Base-by-base conservation (phyloP, 2,797 vertebrate species). In the Acrossocheilus wenchowensis region DNA sequence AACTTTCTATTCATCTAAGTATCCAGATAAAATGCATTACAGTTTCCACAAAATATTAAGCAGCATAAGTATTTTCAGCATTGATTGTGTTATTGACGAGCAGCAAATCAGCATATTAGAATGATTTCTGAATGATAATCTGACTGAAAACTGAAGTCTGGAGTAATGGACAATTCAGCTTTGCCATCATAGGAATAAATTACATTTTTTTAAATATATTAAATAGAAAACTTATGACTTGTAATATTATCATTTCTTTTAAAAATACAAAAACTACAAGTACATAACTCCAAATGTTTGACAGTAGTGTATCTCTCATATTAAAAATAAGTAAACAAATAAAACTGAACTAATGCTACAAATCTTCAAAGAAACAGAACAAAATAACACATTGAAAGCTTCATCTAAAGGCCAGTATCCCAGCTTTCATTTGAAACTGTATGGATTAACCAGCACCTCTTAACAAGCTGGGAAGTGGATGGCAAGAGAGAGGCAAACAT, bases 401-500 rank as follows among this genome's bases (percentile, higher is more conserved):
- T 41, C 14, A 66, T 39, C 14, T 39, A 26, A 77, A 45, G n/a
- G 82, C 82, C 41, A 75, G 62, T 36, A 48, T 64, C 19, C 43
- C 43, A 17, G 45, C 34, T 68, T 48, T 84, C 43, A 52, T 68
- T 81, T 50, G 60, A 81, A 66, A 64, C 36, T 73, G 36, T 52
- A 64, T 83, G 21, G 41, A 75, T 71, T n/a, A 43, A 36, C 6
- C 15, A 74, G 57, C 50, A 81, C 84, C 74, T 78, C 11, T 79
- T 79, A 85, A 85, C 43, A 86, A 88, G 74, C 79, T 43, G 50
- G 81, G 87, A 41, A 80, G 41, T 60, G 72, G 39, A 80, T 73
- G 87, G 54, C 64, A 4, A 60, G 21, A 60, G 34, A 79, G 77
- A 86, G 81, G 82, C 21, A 62, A 81, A 87, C 91, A 90, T 89